Evolutionary conservation across 2,113 vertebrate genomes (phyloP).

Genomic region (Gnathonemus longibarbis): DNA sequence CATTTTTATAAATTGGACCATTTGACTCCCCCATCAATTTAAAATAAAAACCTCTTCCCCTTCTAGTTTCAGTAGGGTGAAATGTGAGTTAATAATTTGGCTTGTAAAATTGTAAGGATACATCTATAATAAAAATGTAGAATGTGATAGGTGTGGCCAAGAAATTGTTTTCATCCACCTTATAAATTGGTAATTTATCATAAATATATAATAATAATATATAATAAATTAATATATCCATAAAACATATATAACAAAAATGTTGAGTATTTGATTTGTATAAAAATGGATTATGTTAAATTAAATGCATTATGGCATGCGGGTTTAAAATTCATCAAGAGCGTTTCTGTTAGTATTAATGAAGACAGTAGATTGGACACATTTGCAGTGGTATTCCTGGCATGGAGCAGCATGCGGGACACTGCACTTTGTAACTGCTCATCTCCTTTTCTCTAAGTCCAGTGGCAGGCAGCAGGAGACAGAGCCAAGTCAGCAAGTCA

Average conservation of each 20-base stretch:
- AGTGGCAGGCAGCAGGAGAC: conserved; percentile 47
- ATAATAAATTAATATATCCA: conserved; percentile 24
- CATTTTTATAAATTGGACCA: not conserved
- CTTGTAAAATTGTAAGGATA: not conserved
- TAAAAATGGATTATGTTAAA: conserved; percentile 18
- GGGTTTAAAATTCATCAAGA: conserved; percentile 18
- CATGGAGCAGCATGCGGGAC: conserved; percentile 25
- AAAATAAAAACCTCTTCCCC: not conserved
- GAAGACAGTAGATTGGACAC: conserved; percentile 45
- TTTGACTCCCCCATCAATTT: not conserved
- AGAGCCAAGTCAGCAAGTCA: not conserved
- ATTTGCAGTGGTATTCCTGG: conserved; percentile 18
- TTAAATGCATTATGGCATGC: conserved; percentile 34
- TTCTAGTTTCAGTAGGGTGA: not conserved
- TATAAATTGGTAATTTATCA: not conserved
- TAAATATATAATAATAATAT: not conserved
- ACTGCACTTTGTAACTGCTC: not conserved
- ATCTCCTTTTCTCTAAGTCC: conserved; percentile 21
- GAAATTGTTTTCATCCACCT: not conserved
- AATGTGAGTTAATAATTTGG: not conserved
- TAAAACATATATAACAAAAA: conserved; percentile 50
- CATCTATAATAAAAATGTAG: not conserved
- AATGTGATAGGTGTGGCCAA: not conserved
- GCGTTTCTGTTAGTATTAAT: conserved; percentile 56
- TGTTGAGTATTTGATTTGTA: not conserved